These are phyloP conservation scores for Cacatua alba DNA, from an alignment of 2,113 vertebrate species.

Conservation along the genomic window DNA sequence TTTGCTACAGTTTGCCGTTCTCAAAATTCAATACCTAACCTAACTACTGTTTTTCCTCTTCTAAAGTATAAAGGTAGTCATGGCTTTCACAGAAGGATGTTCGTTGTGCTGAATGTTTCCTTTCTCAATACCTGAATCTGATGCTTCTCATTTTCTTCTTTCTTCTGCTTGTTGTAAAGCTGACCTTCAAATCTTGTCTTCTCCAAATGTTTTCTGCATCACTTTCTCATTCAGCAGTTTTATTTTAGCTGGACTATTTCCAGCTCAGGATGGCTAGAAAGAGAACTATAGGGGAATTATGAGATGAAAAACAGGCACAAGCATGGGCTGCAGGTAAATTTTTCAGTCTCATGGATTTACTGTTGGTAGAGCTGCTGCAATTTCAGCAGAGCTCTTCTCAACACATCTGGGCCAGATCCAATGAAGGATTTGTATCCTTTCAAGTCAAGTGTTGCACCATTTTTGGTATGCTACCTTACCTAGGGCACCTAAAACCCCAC, in stretches of 20 bases:
- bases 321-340: conserved; percentile 79
- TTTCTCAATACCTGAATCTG: conserved; percentile 57
- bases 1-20: not conserved
- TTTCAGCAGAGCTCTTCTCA: conserved; percentile 48
- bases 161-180: conserved; percentile 68
- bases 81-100: not conserved
- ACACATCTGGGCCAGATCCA: conserved; percentile 60
- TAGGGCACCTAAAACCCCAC: not conserved
- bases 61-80: not conserved
- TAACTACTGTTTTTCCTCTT: conserved; percentile 6
- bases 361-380: conserved; percentile 54
- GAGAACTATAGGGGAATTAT: conserved; percentile 78
- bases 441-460: not conserved
- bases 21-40: not conserved
- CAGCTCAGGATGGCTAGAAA: conserved; percentile 80
- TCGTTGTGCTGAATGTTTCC: conserved; percentile 18
- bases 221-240: conserved; percentile 77
- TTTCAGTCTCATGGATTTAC: conserved; percentile 61
- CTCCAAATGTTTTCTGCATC: conserved; percentile 76
- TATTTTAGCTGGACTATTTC: conserved; percentile 79
- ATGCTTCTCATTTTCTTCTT: conserved; percentile 73
- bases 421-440: conserved; percentile 30
- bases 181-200: conserved; percentile 71
- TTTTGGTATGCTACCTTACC: not conserved
- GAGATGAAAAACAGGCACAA: conserved; percentile 77